phyloP scores from a whole-genome alignment of 2,113 vertebrate genomes.

The Hystrix cristata region DNA sequence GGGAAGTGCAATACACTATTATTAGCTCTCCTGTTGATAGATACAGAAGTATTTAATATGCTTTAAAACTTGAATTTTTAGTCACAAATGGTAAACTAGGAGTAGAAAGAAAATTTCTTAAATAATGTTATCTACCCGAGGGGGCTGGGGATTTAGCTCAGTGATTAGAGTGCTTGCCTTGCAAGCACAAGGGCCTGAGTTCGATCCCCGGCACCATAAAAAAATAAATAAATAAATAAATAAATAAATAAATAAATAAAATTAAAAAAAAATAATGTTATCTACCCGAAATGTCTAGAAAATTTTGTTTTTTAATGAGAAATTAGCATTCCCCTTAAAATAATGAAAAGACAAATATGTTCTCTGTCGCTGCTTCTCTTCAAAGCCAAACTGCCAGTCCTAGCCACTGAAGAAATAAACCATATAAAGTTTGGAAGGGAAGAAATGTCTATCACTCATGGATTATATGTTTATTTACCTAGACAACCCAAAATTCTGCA shows the following conservation, averaged over 20 bases:
- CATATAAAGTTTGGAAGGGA: not conserved
- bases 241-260: too few relatives aligned
- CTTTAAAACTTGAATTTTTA: conserved; percentile 27
- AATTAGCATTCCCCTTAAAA: conserved; percentile 13
- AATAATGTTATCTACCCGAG: conserved; percentile 2
- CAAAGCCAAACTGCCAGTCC: not conserved
- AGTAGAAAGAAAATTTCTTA: conserved; percentile 13
- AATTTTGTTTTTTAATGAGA: not conserved
- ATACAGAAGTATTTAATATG: conserved; percentile 20
- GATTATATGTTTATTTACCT: conserved; percentile 33
- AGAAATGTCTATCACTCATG: not conserved
- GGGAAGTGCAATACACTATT: not conserved
- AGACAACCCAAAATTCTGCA: conserved; percentile 45
- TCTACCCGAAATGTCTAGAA: conserved; percentile 22
- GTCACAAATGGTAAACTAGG: conserved; percentile 22
- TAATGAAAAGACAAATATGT: conserved; percentile 13
- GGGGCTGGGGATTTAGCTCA: too few relatives aligned
- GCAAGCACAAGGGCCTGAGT: too few relatives aligned
- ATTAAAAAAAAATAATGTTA: too few relatives aligned
- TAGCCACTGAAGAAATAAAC: not conserved
- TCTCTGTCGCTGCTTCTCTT: not conserved
- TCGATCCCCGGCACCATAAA: too few relatives aligned
- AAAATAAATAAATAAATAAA: too few relatives aligned
- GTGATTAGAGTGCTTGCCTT: too few relatives aligned
- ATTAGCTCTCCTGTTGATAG: conserved; percentile 17